Evolutionary conservation across 2,113 vertebrate species (phyloP).

Genomic region (Ailurus styani): DNA sequence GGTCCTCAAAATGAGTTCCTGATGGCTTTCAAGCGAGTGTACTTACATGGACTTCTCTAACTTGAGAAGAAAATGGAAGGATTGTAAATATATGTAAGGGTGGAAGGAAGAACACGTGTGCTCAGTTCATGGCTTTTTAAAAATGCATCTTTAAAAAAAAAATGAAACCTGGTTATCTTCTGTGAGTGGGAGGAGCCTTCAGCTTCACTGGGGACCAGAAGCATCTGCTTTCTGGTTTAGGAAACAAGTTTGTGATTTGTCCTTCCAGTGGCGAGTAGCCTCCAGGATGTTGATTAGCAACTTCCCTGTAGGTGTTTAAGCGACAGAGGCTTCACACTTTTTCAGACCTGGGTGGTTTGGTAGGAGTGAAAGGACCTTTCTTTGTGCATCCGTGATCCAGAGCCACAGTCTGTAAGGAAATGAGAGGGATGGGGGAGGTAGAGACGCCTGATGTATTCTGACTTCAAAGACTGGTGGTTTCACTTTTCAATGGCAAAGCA

Average conservation of each 20-base stretch:
- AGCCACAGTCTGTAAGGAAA: background rate
- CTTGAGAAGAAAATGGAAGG: conserved; percentile 12
- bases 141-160: background rate
- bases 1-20: background rate
- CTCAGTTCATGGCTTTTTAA: background rate
- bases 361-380: background rate
- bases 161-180: background rate
- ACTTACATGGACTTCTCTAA: conserved; percentile 11
- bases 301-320: background rate
- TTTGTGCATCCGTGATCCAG: background rate
- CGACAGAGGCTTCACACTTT: background rate
- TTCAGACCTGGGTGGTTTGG: background rate
- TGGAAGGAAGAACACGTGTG: background rate
- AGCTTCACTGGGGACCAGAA: background rate
- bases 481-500: background rate
- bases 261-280: background rate
- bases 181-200: background rate
- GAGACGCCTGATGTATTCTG: background rate
- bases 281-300: background rate
- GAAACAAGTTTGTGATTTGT: conserved; percentile 29
- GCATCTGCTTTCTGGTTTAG: background rate
- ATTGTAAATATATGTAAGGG: background rate
- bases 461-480: background rate
- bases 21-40: background rate
- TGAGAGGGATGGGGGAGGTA: background rate